Evolutionary conservation across 2,797 vertebrate species (phyloP).

Genomic region (Sphenodon punctatus): DNA sequence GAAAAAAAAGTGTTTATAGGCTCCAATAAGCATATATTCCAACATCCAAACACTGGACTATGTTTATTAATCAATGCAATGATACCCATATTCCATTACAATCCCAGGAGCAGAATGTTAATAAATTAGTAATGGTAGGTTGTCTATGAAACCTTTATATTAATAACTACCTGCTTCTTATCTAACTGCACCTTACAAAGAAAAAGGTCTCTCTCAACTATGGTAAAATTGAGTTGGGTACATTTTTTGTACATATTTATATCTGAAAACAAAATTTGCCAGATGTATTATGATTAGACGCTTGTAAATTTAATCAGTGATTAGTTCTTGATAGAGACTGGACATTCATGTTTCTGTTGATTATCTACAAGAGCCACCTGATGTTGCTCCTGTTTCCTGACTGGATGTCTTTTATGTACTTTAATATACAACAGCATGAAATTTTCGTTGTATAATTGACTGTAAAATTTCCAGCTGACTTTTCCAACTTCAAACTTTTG

Average conservation of each 20-base stretch:
- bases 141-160: neutral
- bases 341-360: neutral
- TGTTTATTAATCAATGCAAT: neutral
- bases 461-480: conserved; percentile 49
- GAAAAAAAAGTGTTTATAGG: conserved; percentile 18
- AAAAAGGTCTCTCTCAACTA: neutral
- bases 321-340: neutral
- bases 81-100: neutral
- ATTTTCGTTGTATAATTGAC: conserved; percentile 21
- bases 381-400: neutral
- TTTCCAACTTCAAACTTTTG: conserved; percentile 32
- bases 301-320: neutral
- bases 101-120: neutral
- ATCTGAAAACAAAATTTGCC: neutral
- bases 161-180: neutral
- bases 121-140: neutral
- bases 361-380: neutral
- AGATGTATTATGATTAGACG: too few relatives aligned
- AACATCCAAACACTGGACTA: neutral
- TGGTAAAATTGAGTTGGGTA: neutral
- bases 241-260: neutral
- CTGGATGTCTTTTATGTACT: neutral
- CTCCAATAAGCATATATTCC: neutral
- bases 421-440: too few relatives aligned
- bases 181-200: neutral